phyloP scores from a whole-genome alignment of 2,113 vertebrate species.

The Catharus fuscescens region DNA sequence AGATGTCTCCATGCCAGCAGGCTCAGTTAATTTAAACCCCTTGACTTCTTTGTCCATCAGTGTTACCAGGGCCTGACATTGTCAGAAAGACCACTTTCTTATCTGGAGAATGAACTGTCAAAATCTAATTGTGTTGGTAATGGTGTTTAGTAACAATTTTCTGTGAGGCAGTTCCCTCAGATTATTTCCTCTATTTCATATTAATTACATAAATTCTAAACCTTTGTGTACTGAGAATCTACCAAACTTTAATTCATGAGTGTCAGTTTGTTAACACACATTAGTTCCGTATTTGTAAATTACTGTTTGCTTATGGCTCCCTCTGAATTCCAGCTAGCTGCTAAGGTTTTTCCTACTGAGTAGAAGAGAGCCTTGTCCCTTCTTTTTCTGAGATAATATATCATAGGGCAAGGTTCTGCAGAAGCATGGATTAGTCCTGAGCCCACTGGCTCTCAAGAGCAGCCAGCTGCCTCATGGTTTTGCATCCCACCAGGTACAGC shows the following conservation, averaged over 20 bases:
- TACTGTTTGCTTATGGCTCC: not conserved
- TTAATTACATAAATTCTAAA: not conserved
- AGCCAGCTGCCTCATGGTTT: not conserved
- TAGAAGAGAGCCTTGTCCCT: not conserved
- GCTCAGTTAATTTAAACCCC: not conserved
- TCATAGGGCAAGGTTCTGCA: not conserved
- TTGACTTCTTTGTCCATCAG: not conserved
- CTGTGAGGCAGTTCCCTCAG: not conserved
- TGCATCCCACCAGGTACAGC: not conserved
- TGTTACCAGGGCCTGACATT: not conserved
- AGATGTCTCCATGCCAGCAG: not conserved
- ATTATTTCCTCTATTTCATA: not conserved
- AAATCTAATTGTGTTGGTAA: not conserved
- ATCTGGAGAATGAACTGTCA: not conserved
- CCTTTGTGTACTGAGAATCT: not conserved
- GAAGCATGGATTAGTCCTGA: not conserved
- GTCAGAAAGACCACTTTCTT: not conserved
- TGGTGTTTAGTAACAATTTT: not conserved
- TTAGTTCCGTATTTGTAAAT: not conserved
- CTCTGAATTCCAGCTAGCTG: not conserved
- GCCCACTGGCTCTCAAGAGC: not conserved
- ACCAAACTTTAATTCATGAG: not conserved
- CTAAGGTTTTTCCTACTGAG: not conserved
- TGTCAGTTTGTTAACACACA: not conserved
- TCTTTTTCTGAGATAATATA: not conserved